phyloP scores from a whole-genome alignment of 2,888 invertebrate genomes.

The Lasioglossum figueresi region DNA sequence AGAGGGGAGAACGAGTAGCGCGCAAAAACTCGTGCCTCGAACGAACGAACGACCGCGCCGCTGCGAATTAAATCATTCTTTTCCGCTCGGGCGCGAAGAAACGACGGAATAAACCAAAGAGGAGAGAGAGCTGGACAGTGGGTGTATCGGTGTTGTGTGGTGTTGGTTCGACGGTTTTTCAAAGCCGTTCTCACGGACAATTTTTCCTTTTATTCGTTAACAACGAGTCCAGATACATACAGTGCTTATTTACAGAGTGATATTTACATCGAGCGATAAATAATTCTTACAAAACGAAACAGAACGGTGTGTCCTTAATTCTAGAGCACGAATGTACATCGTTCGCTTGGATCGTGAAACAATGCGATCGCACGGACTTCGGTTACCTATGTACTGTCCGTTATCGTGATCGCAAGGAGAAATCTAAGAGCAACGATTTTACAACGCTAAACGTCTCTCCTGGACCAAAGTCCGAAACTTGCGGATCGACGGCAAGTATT shows the following conservation, averaged over 20 bases:
- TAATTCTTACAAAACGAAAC: conserved; percentile 76
- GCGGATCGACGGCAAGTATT: conserved; percentile 29
- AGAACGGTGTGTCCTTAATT: conserved; percentile 66
- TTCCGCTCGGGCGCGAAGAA: conserved; percentile 60
- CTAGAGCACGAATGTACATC: conserved; percentile 56
- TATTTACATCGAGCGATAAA: conserved; percentile 80
- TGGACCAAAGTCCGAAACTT: neutral
- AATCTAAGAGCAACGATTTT: conserved; percentile 7
- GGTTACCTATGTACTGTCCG: conserved; percentile 23
- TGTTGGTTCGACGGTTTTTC: conserved; percentile 2
- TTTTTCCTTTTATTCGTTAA: conserved; percentile 80
- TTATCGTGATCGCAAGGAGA: conserved; percentile 1
- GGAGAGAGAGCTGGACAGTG: neutral
- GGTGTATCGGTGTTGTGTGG: neutral
- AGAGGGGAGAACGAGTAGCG: conserved; percentile 57
- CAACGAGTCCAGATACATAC: conserved; percentile 80
- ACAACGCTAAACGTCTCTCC: neutral
- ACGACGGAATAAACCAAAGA: neutral
- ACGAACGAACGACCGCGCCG: conserved; percentile 61
- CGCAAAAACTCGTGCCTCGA: conserved; percentile 63
- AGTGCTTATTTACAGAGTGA: conserved; percentile 80
- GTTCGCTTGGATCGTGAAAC: conserved; percentile 43
- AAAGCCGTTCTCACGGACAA: conserved; percentile 70
- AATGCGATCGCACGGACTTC: conserved; percentile 32
- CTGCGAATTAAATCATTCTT: conserved; percentile 25